phyloP scores from a whole-genome alignment of 2,113 vertebrate species.

The Anas platyrhynchos region DNA sequence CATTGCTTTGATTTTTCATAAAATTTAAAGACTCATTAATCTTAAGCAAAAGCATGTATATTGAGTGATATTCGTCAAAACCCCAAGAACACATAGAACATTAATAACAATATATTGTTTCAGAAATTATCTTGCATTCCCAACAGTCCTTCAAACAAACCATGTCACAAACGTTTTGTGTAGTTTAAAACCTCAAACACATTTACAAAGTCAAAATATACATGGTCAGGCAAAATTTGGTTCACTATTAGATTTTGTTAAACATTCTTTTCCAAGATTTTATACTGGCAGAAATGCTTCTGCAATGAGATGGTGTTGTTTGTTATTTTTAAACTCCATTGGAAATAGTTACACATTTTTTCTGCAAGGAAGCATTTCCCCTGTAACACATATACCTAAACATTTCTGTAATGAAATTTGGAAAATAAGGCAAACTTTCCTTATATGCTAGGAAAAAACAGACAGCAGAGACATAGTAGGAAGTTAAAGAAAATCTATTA shows the following conservation, averaged over 20 bases:
- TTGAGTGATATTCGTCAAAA: not conserved
- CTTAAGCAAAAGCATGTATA: not conserved
- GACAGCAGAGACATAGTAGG: not conserved
- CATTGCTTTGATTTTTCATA: not conserved
- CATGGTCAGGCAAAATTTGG: not conserved
- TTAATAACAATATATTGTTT: not conserved
- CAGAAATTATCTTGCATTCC: not conserved
- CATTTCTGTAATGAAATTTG: not conserved
- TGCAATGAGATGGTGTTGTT: not conserved
- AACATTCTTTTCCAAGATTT: not conserved
- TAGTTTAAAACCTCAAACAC: not conserved
- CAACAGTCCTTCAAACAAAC: not conserved
- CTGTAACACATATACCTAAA: not conserved
- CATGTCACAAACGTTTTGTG: rapidly evolving
- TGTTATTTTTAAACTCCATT: not conserved
- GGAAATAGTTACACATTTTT: not conserved
- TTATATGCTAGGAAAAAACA: not conserved
- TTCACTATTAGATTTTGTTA: not conserved
- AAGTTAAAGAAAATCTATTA: not conserved
- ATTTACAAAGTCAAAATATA: not conserved
- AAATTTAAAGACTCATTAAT: not conserved
- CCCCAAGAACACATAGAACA: not conserved
- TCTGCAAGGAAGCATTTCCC: not conserved
- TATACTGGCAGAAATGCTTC: not conserved
- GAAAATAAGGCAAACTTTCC: not conserved